A percentile compares a stretch with the other conserved stretches of the same genome.
Evolutionary conservation across 2,797 vertebrate species (phyloP).

Genomic region (Kryptolebias ocellatus): DNA sequence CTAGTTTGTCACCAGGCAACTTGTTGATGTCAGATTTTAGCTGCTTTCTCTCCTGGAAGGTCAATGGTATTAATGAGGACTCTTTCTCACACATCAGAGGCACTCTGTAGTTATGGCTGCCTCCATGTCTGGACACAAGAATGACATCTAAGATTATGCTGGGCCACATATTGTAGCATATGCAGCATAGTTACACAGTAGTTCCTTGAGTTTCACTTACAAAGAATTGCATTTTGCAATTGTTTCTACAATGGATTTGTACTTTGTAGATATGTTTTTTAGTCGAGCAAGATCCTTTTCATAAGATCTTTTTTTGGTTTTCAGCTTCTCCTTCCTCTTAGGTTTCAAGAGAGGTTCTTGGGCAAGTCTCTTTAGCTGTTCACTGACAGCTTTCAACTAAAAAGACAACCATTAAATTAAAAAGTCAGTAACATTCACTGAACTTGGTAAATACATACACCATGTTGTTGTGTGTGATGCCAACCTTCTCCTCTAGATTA

Average conservation of each 20-base stretch:
- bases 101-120: slow-evolving; percentile 21
- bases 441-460: neutral
- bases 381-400: slow-evolving; percentile 87
- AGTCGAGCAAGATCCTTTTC: slow-evolving; percentile 68
- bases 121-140: slow-evolving; percentile 58
- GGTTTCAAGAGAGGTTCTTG: slow-evolving; percentile 78
- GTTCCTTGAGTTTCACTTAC: slow-evolving; percentile 77
- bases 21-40: slow-evolving; percentile 90
- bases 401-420: slow-evolving; percentile 33
- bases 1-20: slow-evolving; percentile 89
- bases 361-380: slow-evolving; percentile 85
- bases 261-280: slow-evolving; percentile 76
- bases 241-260: slow-evolving; percentile 65
- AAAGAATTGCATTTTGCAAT: slow-evolving; percentile 73
- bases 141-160: slow-evolving; percentile 12
- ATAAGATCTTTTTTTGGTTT: slow-evolving; percentile 76
- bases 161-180: neutral
- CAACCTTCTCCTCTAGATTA: slow-evolving; percentile 87
- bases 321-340: slow-evolving; percentile 84
- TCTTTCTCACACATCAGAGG: slow-evolving; percentile 69
- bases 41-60: slow-evolving; percentile 89
- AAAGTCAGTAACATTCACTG: slow-evolving; percentile 11
- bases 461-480: slow-evolving; percentile 15
- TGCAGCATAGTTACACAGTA: neutral
- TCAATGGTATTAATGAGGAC: slow-evolving; percentile 79